Conservation (phyloP, 2,113 vertebrate species). For the Ammodytes marinus region DNA sequence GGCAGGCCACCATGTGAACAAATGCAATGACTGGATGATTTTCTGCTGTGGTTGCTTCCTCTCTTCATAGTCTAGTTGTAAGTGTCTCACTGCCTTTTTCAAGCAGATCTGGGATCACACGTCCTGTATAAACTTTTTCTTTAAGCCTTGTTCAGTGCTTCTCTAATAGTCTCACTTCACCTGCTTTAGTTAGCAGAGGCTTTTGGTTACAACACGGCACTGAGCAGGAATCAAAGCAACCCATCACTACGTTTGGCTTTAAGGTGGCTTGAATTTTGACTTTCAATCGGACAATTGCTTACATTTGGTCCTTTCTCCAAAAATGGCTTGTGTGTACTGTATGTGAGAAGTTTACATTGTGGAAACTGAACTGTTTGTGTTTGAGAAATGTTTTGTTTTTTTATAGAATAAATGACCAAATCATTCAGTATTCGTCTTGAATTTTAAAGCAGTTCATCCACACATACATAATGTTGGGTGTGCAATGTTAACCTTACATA, state of each 20-base stretch:
- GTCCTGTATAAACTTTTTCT: neutral
- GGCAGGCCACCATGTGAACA: neutral
- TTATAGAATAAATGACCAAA: constrained; percentile 70
- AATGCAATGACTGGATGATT: constrained; percentile 1
- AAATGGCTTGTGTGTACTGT: constrained; percentile 58
- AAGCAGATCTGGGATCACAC: constrained; percentile 7
- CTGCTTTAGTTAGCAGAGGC: constrained; percentile 20
- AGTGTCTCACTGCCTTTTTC: neutral
- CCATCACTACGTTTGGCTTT: constrained; percentile 53
- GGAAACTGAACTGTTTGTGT: constrained; percentile 62
- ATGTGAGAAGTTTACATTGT: constrained; percentile 72
- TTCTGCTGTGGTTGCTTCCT: neutral
- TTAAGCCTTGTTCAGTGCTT: constrained; percentile 9
- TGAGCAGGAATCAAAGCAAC: neutral
- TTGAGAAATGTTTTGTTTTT: constrained; percentile 53
- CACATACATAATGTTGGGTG: neutral
- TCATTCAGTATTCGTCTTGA: neutral
- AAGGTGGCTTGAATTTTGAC: constrained; percentile 30
- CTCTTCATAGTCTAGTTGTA: neutral
- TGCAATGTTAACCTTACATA: neutral
- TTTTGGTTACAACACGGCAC: neutral
- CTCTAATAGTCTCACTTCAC: neutral
- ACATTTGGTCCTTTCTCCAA: constrained; percentile 39
- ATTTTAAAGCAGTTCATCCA: neutral
- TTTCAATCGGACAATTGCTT: constrained; percentile 17